Evolutionary conservation across 2,113 vertebrate species (phyloP).

Genomic region (Brachyhypopomus occidentalis): DNA sequence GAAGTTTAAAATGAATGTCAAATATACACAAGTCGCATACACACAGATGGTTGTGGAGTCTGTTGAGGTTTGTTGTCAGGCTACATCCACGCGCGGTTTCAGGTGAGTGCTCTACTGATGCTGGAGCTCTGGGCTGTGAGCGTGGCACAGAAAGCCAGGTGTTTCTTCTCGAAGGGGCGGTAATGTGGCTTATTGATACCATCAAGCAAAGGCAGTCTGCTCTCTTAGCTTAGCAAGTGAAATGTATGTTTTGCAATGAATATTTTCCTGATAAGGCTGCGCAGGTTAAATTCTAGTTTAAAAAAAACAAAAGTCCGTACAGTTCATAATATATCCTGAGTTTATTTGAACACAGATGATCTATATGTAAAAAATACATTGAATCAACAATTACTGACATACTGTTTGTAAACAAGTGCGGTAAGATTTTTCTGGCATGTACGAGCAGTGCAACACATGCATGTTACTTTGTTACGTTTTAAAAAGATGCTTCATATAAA

Average conservation of each 20-base stretch:
- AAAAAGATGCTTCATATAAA: background rate
- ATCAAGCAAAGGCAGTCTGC: background rate
- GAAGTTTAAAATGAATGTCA: background rate
- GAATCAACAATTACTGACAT: background rate
- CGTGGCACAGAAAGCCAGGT: background rate
- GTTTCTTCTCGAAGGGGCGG: background rate
- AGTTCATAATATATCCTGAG: background rate
- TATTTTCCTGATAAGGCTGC: too few species aligned
- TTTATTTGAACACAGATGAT: background rate
- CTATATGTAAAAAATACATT: too few species aligned
- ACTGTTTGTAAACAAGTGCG: background rate
- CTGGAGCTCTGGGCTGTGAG: background rate
- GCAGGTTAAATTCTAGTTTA: too few species aligned
- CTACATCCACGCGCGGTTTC: background rate
- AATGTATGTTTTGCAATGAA: background rate
- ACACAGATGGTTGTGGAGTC: background rate
- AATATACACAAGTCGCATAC: background rate
- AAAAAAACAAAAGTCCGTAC: background rate
- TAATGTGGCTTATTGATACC: slow-evolving; percentile 23
- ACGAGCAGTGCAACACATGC: background rate
- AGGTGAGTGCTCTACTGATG: background rate
- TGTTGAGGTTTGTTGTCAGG: background rate
- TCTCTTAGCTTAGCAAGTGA: background rate
- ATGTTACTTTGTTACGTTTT: background rate
- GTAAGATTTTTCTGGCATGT: background rate